phyloP scores from a whole-genome alignment of 2,888 invertebrate genomes.

The Diachrysia chrysitis region DNA sequence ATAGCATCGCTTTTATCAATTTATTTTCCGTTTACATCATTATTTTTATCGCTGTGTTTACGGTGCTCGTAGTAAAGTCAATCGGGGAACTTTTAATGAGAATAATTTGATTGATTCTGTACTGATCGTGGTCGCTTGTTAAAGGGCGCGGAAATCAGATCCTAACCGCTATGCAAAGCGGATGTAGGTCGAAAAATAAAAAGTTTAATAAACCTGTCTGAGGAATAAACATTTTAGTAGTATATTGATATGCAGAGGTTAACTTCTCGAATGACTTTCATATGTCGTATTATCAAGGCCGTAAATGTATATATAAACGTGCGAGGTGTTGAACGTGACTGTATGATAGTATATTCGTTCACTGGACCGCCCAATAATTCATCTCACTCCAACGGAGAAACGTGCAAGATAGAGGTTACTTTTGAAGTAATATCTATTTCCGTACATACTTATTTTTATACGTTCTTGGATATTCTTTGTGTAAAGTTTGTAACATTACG shows the following conservation, averaged over 20 bases:
- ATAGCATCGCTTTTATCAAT: constrained; percentile 40
- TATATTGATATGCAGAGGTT: constrained; percentile 20
- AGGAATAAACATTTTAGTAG: constrained; percentile 1
- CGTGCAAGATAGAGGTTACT: constrained; percentile 56
- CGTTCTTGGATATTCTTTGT: constrained; percentile 58
- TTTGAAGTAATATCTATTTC: constrained; percentile 65
- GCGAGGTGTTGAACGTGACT: constrained; percentile 55
- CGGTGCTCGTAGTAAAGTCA: constrained; percentile 15
- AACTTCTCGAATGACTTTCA: constrained; percentile 4
- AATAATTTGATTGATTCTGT: constrained; percentile 46
- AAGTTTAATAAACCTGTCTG: constrained; percentile 6
- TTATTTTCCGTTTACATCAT: constrained; percentile 46
- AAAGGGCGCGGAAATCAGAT: constrained; percentile 45
- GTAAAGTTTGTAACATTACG: constrained; percentile 60
- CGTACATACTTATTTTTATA: constrained; percentile 61
- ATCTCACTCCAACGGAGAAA: constrained; percentile 50
- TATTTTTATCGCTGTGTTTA: constrained; percentile 50
- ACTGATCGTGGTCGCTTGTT: constrained; percentile 24
- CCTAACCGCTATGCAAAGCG: constrained; percentile 18
- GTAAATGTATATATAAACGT: constrained; percentile 53
- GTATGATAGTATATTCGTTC: constrained; percentile 59
- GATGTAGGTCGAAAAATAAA: constrained; percentile 18
- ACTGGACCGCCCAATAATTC: constrained; percentile 50
- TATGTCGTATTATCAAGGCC: constrained; percentile 56
- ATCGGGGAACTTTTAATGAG: constrained; percentile 51